A percentile compares a stretch with the other conserved stretches of the same genome.
These are phyloP conservation scores for Dasypolia templi DNA, from an alignment of 2,888 invertebrate genomes.

Conservation along the genomic window DNA sequence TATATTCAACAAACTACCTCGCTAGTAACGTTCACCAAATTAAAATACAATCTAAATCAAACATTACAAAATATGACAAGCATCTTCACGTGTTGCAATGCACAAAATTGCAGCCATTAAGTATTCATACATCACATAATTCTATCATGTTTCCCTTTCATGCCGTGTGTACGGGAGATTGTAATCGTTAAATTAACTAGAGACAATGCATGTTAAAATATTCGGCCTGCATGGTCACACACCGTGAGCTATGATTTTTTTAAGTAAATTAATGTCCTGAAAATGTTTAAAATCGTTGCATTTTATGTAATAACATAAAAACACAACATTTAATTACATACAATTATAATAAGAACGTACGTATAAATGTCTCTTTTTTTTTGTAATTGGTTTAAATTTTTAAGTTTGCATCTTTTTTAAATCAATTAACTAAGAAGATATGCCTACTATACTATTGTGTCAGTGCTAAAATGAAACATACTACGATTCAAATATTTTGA, in stretches of 20 bases:
- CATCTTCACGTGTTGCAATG: constrained; percentile 72
- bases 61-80: constrained; percentile 65
- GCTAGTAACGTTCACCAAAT: constrained; percentile 54
- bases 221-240: constrained; percentile 76
- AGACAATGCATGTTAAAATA: constrained; percentile 77
- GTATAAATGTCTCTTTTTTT: background rate
- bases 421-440: background rate
- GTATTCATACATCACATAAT: constrained; percentile 63
- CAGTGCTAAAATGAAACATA: background rate
- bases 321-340: constrained; percentile 21
- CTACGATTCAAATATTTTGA: background rate
- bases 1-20: constrained; percentile 29
- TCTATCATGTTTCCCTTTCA: constrained; percentile 73
- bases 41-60: constrained; percentile 70
- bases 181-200: constrained; percentile 73
- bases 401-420: background rate
- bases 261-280: constrained; percentile 53
- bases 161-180: constrained; percentile 67
- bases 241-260: constrained; percentile 73
- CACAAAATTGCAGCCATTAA: constrained; percentile 72
- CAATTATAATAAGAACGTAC: background rate
- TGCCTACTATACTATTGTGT: background rate
- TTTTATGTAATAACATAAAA: constrained; percentile 20
- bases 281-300: constrained; percentile 24
- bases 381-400: background rate